Conservation (phyloP, 1,140 invertebrate genomes). For the Tetranychus cinnabarinus region DNA sequence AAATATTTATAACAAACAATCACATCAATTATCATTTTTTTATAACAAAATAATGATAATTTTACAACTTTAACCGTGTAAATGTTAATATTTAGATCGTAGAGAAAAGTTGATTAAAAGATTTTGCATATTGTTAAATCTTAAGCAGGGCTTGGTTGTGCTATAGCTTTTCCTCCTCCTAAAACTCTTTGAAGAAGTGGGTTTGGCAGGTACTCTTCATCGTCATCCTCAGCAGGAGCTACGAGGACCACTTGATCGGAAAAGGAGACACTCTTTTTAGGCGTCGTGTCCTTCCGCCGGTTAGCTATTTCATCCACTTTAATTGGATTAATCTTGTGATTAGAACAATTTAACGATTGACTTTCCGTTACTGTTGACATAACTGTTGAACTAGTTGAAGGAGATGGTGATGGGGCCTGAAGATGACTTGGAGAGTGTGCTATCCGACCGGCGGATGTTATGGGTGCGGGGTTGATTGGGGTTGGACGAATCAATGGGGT, state of each 20-base stretch:
- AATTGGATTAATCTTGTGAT: neutral
- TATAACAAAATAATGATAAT: too few relatives aligned
- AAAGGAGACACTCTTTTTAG: constrained; percentile 78
- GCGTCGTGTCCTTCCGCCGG: neutral
- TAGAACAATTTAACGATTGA: neutral
- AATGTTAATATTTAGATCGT: too few relatives aligned
- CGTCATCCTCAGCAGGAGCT: constrained; percentile 59
- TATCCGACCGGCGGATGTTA: too few relatives aligned
- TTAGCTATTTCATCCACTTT: neutral
- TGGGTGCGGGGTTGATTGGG: too few relatives aligned
- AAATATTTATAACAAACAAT: too few relatives aligned
- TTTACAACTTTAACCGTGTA: too few relatives aligned
- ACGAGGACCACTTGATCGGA: constrained; percentile 76
- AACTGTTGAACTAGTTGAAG: neutral
- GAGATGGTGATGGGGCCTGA: neutral
- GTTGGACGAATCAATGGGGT: too few relatives aligned
- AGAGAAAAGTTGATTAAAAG: too few relatives aligned
- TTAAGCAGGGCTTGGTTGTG: too few relatives aligned
- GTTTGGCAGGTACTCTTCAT: constrained; percentile 67
- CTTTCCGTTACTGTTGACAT: neutral
- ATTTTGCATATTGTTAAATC: too few relatives aligned
- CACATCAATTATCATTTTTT: too few relatives aligned
- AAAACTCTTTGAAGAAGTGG: constrained; percentile 64
- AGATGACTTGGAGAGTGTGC: too few relatives aligned
- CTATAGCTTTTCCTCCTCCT: neutral